These are phyloP conservation scores for Ectropis grisescens DNA, from an alignment of 1,140 invertebrate species.

Conservation along the genomic window DNA sequence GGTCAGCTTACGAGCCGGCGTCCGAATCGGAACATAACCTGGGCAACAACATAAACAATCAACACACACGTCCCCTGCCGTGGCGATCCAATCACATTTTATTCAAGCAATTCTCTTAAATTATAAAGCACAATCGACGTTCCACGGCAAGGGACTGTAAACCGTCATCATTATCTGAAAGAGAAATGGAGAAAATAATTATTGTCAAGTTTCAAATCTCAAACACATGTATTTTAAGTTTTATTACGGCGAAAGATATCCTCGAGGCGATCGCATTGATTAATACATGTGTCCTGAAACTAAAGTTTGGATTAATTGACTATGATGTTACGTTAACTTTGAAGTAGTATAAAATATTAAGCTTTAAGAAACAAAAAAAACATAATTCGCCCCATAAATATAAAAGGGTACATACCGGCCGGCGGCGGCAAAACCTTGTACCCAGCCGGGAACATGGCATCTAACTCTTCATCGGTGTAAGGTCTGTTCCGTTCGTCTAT, in stretches of 20 bases:
- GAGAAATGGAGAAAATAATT: slow-evolving; percentile 60
- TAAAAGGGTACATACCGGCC: slow-evolving; percentile 73
- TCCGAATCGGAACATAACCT: slow-evolving; percentile 96
- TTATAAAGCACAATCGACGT: slow-evolving; percentile 34
- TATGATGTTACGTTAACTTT: slow-evolving; percentile 24
- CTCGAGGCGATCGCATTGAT: slow-evolving; percentile 26
- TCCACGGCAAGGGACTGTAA: slow-evolving; percentile 46
- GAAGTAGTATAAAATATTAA: slow-evolving; percentile 10
- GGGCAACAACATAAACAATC: slow-evolving; percentile 35
- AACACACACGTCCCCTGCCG: slow-evolving; percentile 15
- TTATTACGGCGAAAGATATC: slow-evolving; percentile 23
- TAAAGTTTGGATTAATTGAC: slow-evolving; percentile 56
- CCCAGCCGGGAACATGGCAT: slow-evolving; percentile 96
- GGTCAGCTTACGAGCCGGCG: slow-evolving; percentile 95
- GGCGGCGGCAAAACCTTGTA: slow-evolving; percentile 98
- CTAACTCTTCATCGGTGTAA: slow-evolving; percentile 96
- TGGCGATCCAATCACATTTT: background rate
- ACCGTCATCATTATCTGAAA: slow-evolving; percentile 61
- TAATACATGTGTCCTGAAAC: slow-evolving; percentile 67
- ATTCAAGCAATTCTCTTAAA: slow-evolving; percentile 21
- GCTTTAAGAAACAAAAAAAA: slow-evolving; percentile 12
- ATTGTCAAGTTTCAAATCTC: slow-evolving; percentile 22
- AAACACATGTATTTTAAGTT: slow-evolving; percentile 46
- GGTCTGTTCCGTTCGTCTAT: slow-evolving; percentile 98
- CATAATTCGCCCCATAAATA: slow-evolving; percentile 1